A percentile compares a stretch with the other conserved stretches of the same genome.
These are phyloP conservation scores for Amiota mariae DNA, from an alignment of 2,888 invertebrate species.

Conservation along the genomic window DNA sequence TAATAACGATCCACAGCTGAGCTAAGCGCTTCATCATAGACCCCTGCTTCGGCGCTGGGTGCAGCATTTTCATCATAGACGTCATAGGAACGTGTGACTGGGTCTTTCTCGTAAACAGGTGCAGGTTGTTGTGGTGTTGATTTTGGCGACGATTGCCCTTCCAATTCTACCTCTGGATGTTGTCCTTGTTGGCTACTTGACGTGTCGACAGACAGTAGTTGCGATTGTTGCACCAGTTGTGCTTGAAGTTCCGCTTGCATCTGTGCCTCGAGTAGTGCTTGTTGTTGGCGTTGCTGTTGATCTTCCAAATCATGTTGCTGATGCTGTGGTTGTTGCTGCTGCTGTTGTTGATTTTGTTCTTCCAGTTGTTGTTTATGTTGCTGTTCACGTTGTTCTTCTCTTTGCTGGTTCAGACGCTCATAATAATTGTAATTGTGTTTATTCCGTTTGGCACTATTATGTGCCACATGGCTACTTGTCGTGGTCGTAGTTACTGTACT, in stretches of 20 bases:
- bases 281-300: constrained; percentile 39
- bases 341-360: constrained; percentile 32
- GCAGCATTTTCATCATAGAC: constrained; percentile 52
- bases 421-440: constrained; percentile 16
- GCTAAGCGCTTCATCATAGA: constrained; percentile 2
- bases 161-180: constrained; percentile 7
- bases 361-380: constrained; percentile 24
- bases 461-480: constrained; percentile 25
- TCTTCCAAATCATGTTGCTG: constrained; percentile 33
- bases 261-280: constrained; percentile 44
- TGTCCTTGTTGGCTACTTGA: constrained; percentile 27
- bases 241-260: constrained; percentile 55
- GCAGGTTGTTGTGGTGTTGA: constrained; percentile 43
- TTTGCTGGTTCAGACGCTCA: constrained; percentile 30
- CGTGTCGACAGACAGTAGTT: constrained; percentile 37
- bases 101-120: constrained; percentile 67
- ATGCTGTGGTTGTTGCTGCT: constrained; percentile 38
- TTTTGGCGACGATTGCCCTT: constrained; percentile 24
- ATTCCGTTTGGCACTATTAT: constrained; percentile 31
- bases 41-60: constrained; percentile 34
- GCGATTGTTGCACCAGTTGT: constrained; percentile 43
- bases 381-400: constrained; percentile 35
- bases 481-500: constrained; percentile 10
- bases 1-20: constrained; percentile 61
- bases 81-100: constrained; percentile 60